Conservation (phyloP, 2,797 vertebrate genomes). For the Catamblyrhynchus diadema region DNA sequence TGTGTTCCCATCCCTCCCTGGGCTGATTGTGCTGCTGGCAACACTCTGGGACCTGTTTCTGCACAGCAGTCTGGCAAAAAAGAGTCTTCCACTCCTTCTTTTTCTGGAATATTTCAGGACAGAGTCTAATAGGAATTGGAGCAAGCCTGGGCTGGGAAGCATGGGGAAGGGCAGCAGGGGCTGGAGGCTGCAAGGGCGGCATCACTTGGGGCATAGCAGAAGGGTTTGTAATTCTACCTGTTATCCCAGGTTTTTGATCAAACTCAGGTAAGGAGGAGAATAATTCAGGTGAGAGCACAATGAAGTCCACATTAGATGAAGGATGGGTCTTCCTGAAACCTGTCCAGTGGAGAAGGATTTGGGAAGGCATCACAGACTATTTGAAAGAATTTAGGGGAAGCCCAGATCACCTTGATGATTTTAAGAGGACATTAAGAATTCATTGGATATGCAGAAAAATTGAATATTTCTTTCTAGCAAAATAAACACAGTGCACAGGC, state of each 20-base stretch:
- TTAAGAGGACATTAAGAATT: not conserved
- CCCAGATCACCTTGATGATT: not conserved
- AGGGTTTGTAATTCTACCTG: not conserved
- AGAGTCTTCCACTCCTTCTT: not conserved
- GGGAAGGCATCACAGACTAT: not conserved
- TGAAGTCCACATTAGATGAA: not conserved
- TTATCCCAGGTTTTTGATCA: not conserved
- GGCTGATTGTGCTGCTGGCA: not conserved
- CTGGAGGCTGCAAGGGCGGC: not conserved
- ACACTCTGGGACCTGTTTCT: not conserved
- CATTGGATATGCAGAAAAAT: not conserved
- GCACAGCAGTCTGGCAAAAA: not conserved
- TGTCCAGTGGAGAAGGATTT: not conserved
- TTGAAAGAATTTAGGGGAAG: not conserved
- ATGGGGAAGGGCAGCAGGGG: not conserved
- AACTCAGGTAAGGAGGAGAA: not conserved
- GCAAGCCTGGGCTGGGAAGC: not conserved
- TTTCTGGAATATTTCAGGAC: not conserved
- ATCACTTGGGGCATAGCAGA: not conserved
- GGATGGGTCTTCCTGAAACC: not conserved
- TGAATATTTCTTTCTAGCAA: not conserved
- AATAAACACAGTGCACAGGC: not conserved
- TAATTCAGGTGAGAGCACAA: fast-evolving
- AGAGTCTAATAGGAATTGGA: not conserved
- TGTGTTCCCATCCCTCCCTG: not conserved